These are phyloP conservation scores for Diarsia dahlii DNA, from an alignment of 2,888 invertebrate genomes.

Conservation along the genomic window DNA sequence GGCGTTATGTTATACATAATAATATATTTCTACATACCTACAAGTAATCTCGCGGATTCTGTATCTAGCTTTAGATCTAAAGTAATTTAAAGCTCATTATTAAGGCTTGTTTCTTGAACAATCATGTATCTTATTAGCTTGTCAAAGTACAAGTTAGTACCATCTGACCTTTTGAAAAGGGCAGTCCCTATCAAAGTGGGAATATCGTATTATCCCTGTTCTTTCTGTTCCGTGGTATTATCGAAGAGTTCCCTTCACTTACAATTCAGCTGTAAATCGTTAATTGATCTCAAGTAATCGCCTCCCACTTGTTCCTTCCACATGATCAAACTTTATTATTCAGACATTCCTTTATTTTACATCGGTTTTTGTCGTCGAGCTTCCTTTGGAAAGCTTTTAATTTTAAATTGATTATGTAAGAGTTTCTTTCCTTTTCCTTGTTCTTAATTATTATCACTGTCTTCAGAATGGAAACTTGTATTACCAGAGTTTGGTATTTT, in stretches of 20 bases:
- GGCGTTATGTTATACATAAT: too few relatives aligned
- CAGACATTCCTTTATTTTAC: constrained; percentile 5
- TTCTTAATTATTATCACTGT: background rate
- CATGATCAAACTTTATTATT: constrained; percentile 42
- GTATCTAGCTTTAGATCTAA: background rate
- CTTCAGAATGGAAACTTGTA: background rate
- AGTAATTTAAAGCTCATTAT: background rate
- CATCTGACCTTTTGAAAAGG: constrained; percentile 24
- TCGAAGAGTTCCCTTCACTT: constrained; percentile 48
- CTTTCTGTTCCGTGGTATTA: too few relatives aligned
- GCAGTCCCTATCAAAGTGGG: constrained; percentile 26
- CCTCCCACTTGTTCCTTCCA: constrained; percentile 32
- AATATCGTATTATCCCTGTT: constrained; percentile 34
- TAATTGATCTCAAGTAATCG: constrained; percentile 57
- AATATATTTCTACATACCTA: too few relatives aligned
- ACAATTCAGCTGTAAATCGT: constrained; percentile 32
- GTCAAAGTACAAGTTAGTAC: constrained; percentile 29
- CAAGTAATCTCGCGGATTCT: too few relatives aligned
- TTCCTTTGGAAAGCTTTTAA: constrained; percentile 10
- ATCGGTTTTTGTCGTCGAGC: background rate
- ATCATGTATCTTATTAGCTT: constrained; percentile 8
- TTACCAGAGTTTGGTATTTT: background rate
- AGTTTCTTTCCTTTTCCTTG: background rate
- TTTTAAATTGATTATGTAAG: background rate
- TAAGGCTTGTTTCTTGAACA: background rate